Evolutionary conservation across 1,140 invertebrate species (phyloP).

Genomic region (Platorchestia sp.): DNA sequence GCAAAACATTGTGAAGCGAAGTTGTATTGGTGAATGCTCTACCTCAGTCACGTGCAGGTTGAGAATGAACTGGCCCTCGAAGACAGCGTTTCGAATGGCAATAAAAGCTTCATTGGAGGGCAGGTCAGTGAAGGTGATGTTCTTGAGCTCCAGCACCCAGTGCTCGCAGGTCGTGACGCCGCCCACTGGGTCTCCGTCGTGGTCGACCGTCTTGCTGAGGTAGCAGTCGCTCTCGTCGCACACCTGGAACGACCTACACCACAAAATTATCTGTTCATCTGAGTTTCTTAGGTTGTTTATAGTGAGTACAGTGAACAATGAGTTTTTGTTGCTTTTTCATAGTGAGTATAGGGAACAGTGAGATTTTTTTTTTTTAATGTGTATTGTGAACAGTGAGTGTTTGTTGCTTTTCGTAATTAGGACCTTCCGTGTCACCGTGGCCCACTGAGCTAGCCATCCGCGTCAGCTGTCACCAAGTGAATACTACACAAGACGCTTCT

Average conservation of each 20-base stretch:
- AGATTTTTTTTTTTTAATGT: no score
- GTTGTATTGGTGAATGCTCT: not conserved
- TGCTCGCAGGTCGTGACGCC: conserved; percentile 44
- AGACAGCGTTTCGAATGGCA: conserved; percentile 11
- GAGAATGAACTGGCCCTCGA: conserved; percentile 53
- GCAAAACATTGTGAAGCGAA: no score
- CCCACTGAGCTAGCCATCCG: no score
- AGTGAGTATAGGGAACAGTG: no score
- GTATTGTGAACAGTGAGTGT: no score
- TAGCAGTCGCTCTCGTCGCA: conserved; percentile 60
- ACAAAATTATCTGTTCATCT: not conserved
- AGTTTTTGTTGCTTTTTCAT: no score
- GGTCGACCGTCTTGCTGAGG: conserved; percentile 42
- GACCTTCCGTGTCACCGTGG: no score
- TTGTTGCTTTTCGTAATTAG: no score
- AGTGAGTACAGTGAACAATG: no score
- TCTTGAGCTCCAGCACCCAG: conserved; percentile 55
- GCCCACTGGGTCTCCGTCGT: conserved; percentile 53
- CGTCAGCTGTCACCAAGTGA: no score
- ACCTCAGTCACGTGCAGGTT: conserved; percentile 46
- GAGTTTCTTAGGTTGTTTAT: no score
- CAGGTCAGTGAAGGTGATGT: conserved; percentile 59
- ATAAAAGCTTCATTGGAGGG: not conserved
- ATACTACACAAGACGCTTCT: no score
- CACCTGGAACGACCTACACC: conserved; percentile 59